Conservation (phyloP, 2,113 vertebrate species). For the Vulpes ferrilata region DNA sequence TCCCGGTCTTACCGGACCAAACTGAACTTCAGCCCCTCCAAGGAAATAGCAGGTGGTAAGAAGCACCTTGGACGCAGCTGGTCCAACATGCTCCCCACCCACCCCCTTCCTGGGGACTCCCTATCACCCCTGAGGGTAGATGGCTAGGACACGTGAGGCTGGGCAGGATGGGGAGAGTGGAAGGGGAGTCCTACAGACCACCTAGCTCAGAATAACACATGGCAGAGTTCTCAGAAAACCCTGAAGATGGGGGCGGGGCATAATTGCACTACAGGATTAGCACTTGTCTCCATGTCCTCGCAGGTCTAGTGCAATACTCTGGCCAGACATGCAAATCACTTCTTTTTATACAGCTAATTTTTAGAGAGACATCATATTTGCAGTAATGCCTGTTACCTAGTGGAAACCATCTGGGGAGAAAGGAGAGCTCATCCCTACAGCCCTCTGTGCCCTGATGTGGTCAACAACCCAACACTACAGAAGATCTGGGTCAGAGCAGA, state of each 20-base stretch:
- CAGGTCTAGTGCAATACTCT: neutral
- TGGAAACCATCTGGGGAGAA: neutral
- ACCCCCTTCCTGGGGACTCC: accelerated
- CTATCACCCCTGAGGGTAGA: neutral
- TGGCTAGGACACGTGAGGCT: neutral
- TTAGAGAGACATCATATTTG: neutral
- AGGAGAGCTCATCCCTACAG: neutral
- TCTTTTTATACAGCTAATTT: accelerated
- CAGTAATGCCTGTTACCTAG: neutral
- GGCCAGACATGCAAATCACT: neutral
- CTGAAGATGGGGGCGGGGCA: accelerated
- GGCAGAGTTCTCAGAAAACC: neutral
- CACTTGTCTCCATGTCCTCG: too few species aligned
- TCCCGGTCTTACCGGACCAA: neutral
- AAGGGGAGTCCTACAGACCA: too few species aligned
- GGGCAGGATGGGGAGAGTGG: neutral
- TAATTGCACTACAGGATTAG: accelerated
- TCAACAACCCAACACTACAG: neutral
- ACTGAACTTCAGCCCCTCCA: neutral
- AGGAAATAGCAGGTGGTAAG: neutral
- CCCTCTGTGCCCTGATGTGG: accelerated
- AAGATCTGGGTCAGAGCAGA: neutral
- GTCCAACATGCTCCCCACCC: accelerated
- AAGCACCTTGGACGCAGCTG: neutral
- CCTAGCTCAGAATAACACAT: neutral